These are phyloP conservation scores for Drosophila setosimentum DNA, from an alignment of 2,888 invertebrate genomes.

Conservation along the genomic window DNA sequence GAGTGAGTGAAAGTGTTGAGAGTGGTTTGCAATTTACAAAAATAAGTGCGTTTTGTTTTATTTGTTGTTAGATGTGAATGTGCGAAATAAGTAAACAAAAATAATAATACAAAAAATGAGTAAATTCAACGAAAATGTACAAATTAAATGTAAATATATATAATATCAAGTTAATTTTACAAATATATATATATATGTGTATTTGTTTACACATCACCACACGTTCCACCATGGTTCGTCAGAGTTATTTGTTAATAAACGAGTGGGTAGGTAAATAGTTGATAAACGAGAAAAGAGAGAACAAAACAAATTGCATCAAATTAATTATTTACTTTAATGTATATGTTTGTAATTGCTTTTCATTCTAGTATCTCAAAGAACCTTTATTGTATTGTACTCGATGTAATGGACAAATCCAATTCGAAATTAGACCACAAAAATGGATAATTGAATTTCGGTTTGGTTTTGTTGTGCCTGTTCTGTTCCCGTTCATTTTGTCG, in stretches of 20 bases:
- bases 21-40: slow-evolving; percentile 16
- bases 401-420: neutral
- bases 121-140: slow-evolving; percentile 34
- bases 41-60: slow-evolving; percentile 14
- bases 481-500: neutral
- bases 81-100: slow-evolving; percentile 58
- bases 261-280: neutral
- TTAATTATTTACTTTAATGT: slow-evolving; percentile 31
- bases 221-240: slow-evolving; percentile 26
- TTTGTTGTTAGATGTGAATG: slow-evolving; percentile 24
- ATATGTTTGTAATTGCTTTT: slow-evolving; percentile 5
- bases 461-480: neutral
- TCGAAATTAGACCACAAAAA: neutral
- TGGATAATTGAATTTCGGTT: slow-evolving; percentile 19
- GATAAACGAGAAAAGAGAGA: slow-evolving; percentile 44
- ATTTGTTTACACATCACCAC: slow-evolving; percentile 17
- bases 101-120: slow-evolving; percentile 65
- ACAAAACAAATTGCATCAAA: slow-evolving; percentile 56
- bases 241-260: slow-evolving; percentile 6
- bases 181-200: neutral
- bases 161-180: neutral
- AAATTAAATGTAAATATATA: slow-evolving; percentile 12
- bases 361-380: neutral
- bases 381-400: neutral
- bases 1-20: slow-evolving; percentile 5